Base-by-base conservation (phyloP, 2,888 invertebrate genomes). In the Argynnis bischoffii region DNA sequence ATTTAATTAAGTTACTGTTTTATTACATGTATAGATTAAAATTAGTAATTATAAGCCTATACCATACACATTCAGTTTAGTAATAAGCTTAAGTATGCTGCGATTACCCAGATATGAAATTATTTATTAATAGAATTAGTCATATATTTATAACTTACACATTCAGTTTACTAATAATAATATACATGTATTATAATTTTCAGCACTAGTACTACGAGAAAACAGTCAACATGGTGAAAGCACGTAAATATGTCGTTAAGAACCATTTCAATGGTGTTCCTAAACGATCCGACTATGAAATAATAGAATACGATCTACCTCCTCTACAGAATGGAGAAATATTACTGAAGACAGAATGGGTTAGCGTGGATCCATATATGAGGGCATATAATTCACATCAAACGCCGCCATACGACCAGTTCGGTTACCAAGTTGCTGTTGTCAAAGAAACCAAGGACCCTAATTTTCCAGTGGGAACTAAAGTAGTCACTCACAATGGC, bases 241-340 rank as follows among this genome's bases (percentile, higher is more conserved):
- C 93, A 31, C 93, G 92, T 75, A 94, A 93, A 81, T 95, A 93
- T 79, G 86, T 95, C 4, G 79, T 94, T 6, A 89, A 83, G 3
- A 93, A 93, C 70, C 80, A 88, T 60, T 95, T 95, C 76, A 80
- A 93, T 18, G 95, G 94, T 0, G 79, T 89, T 35, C 95, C 95
- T 0, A 94, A 94, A 75, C 78, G 83, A 46, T 83, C 89, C 0
- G 94, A 95, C 82, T 91, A 94, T 14, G 85, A 93, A 73, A 74
- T 95, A 3, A 92, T 94, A 0, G 94, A 95, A 76, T 94, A 95
- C 77, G 93, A 94, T 53, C 78, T 95, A 21, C 94, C 94, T 3
- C 81, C 93, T 13, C 75, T 95, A 0, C 84, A 94, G 75, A 90
- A 94, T 81, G 95, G 94, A 82, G 95, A 85, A 53, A 75, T 83